Conservation (phyloP, 2,797 vertebrate genomes). For the Echiichthys vipera region DNA sequence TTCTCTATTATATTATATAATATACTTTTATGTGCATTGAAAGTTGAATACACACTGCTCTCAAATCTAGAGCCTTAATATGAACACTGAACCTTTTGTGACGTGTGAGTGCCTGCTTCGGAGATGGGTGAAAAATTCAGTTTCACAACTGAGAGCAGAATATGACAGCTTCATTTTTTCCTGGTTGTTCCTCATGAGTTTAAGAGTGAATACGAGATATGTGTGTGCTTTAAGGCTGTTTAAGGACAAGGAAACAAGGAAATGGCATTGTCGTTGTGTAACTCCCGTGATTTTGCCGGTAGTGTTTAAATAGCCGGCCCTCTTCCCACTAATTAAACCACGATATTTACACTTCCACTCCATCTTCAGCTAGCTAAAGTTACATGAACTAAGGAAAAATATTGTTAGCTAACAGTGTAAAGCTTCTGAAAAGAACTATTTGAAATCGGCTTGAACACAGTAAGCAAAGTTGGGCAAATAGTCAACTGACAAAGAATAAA, state of each 20-base stretch:
- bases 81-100: constrained; percentile 17
- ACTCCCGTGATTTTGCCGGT: not conserved
- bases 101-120: too few species aligned
- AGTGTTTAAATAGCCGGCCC: not conserved
- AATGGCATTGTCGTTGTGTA: not conserved
- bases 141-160: not conserved
- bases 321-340: not conserved
- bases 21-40: constrained; percentile 2
- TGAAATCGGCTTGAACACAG: not conserved
- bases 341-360: not conserved
- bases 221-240: not conserved
- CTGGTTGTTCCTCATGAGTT: not conserved
- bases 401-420: not conserved
- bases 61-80: constrained; percentile 17
- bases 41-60: constrained; percentile 23
- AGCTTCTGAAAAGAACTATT: not conserved
- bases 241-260: not conserved
- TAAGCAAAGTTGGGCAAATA: not conserved
- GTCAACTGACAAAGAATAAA: not conserved
- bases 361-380: not conserved
- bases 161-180: not conserved
- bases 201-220: not conserved
- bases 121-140: not conserved
- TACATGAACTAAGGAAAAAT: not conserved
- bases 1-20: not conserved